Evolutionary conservation across 2,797 vertebrate genomes (phyloP).

Genomic region (Melanotaenia pygmaea): DNA sequence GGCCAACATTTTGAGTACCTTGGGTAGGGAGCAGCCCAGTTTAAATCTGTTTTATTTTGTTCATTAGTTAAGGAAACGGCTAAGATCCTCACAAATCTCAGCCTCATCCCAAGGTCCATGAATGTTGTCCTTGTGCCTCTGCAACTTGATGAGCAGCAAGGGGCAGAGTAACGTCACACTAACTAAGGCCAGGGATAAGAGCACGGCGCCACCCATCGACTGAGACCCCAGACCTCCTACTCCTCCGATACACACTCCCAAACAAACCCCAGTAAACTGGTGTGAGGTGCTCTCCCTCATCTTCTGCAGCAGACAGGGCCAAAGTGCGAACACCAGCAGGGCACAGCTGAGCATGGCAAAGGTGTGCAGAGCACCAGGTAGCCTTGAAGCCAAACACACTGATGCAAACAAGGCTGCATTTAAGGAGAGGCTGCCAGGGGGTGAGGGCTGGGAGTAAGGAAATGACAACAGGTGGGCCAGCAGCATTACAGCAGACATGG

Average conservation of each 20-base stretch:
- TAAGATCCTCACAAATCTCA: slow-evolving; percentile 95
- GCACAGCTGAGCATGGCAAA: slow-evolving; percentile 96
- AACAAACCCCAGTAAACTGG: slow-evolving; percentile 85
- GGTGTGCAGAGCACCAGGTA: slow-evolving; percentile 91
- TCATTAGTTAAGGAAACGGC: slow-evolving; percentile 84
- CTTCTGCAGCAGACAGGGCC: slow-evolving; percentile 94
- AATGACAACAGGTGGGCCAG: slow-evolving; percentile 95
- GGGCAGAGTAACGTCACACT: slow-evolving; percentile 90
- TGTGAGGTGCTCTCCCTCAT: slow-evolving; percentile 83
- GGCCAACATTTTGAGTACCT: background rate
- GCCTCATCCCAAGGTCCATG: slow-evolving; percentile 99
- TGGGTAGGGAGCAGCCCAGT: background rate
- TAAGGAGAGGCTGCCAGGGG: slow-evolving; percentile 94
- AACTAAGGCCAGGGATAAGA: slow-evolving; percentile 86
- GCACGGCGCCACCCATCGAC: slow-evolving; percentile 85
- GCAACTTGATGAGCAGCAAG: slow-evolving; percentile 89
- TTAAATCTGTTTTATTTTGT: background rate
- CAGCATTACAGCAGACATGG: slow-evolving; percentile 96
- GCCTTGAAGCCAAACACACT: slow-evolving; percentile 93
- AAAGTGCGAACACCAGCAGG: slow-evolving; percentile 94
- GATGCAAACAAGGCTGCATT: slow-evolving; percentile 97
- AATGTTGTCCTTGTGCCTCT: slow-evolving; percentile 97
- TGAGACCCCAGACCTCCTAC: slow-evolving; percentile 83
- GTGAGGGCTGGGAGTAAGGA: slow-evolving; percentile 86
- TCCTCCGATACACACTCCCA: slow-evolving; percentile 85